phyloP scores from a whole-genome alignment of 1,140 invertebrate species.

The Whitmania pigra region DNA sequence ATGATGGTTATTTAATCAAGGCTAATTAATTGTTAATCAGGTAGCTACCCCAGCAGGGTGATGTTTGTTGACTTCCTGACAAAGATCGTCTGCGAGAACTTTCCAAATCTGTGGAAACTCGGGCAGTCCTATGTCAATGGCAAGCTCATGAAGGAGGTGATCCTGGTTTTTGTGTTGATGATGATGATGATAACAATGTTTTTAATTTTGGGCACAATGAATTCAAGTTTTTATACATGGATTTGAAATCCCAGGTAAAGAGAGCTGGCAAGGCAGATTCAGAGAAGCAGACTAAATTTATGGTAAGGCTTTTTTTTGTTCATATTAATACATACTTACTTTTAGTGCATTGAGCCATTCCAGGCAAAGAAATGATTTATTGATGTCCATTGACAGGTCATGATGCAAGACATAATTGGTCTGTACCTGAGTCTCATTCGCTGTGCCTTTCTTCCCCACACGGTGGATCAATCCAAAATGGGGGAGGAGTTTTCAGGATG shows the following conservation, averaged over 20 bases:
- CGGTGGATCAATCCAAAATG: conserved; percentile 34
- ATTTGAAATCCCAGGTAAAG: conserved; percentile 24
- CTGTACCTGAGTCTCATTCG: conserved; percentile 54
- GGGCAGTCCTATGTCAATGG: conserved; percentile 77
- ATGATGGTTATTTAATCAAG: too few species aligned
- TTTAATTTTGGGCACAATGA: too few species aligned
- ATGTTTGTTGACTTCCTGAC: conserved; percentile 61
- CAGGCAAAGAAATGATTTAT: not conserved
- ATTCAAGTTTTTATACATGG: not conserved
- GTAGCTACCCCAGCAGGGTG: conserved; percentile 44
- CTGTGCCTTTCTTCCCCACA: conserved; percentile 53
- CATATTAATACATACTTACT: too few species aligned
- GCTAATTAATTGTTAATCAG: not conserved
- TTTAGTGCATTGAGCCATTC: too few species aligned
- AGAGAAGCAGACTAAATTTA: conserved; percentile 57
- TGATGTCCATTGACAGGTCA: conserved; percentile 41
- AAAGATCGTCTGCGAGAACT: conserved; percentile 54
- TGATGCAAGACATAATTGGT: conserved; percentile 55
- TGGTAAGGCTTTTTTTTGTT: conserved; percentile 43
- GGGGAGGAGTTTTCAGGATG: conserved; percentile 7
- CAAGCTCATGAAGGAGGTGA: conserved; percentile 47
- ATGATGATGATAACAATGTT: not conserved
- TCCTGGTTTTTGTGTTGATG: not conserved
- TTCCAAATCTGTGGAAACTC: conserved; percentile 75
- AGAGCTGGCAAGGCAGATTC: conserved; percentile 41